Conservation (phyloP, 2,113 vertebrate species). For the Sinocyclocheilus rhinocerous region DNA sequence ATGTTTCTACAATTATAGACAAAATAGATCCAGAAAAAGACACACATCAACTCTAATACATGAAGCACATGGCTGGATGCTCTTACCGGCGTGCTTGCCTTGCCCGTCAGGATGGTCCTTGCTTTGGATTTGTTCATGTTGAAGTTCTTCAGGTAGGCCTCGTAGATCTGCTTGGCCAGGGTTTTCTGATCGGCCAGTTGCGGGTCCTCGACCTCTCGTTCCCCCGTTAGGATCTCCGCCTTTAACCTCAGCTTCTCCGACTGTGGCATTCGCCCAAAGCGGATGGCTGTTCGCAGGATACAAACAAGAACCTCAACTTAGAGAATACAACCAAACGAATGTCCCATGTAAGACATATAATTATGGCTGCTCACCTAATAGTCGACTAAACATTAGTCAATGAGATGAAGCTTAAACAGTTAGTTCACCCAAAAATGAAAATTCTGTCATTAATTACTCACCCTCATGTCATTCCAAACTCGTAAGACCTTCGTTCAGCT, state of each 20-base stretch:
- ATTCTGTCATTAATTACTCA: no score
- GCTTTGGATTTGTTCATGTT: conserved; percentile 99
- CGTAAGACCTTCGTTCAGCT: no score
- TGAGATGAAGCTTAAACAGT: no score
- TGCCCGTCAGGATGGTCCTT: conserved; percentile 91
- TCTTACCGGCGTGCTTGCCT: conserved; percentile 91
- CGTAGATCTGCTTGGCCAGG: conserved; percentile 90
- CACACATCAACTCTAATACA: not conserved
- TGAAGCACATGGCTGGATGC: conserved; percentile 31
- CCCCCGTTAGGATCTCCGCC: conserved; percentile 90
- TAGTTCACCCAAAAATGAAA: no score
- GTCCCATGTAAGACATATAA: not conserved
- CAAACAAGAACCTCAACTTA: not conserved
- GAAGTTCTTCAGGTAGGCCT: conserved; percentile 98
- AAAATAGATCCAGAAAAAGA: no score
- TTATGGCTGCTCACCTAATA: no score
- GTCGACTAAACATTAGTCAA: no score
- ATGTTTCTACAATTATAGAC: not conserved
- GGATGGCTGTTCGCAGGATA: conserved; percentile 82
- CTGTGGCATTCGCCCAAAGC: conserved; percentile 96
- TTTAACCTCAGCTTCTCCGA: conserved; percentile 97
- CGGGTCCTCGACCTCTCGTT: conserved; percentile 81
- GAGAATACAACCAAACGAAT: not conserved
- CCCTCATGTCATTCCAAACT: no score
- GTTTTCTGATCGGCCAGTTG: conserved; percentile 89